Percentiles rank a stretch among this genome's conserved stretches.
phyloP scores from a whole-genome alignment of 2,888 invertebrate genomes.

The Epistrophe grossulariae region DNA sequence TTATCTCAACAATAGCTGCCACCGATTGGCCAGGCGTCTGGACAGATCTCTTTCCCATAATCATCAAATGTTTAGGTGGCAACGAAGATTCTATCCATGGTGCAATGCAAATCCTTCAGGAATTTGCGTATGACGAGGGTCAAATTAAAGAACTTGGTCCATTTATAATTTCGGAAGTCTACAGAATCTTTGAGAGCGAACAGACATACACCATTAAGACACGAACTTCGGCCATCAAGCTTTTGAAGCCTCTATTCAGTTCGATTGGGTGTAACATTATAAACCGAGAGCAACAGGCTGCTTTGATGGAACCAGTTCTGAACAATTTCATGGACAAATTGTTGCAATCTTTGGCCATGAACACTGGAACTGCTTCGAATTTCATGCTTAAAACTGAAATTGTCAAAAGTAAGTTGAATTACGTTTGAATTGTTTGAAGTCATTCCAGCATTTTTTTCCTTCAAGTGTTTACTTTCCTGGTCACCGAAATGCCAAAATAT shows the following conservation, averaged over 20 bases:
- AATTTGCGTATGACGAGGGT: slow-evolving; percentile 88
- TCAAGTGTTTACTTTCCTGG: slow-evolving; percentile 86
- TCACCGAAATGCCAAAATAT: slow-evolving; percentile 87
- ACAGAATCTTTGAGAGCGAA: slow-evolving; percentile 87
- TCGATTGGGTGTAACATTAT: slow-evolving; percentile 81
- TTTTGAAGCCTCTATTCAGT: slow-evolving; percentile 86
- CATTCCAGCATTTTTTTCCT: slow-evolving; percentile 10
- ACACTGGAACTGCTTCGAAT: slow-evolving; percentile 85
- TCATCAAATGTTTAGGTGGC: slow-evolving; percentile 87
- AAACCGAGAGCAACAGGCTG: slow-evolving; percentile 85
- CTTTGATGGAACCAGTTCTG: slow-evolving; percentile 87
- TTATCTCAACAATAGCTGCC: slow-evolving; percentile 88
- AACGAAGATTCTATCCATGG: slow-evolving; percentile 88
- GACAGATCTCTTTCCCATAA: slow-evolving; percentile 88
- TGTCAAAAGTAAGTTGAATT: slow-evolving; percentile 84
- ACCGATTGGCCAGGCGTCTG: slow-evolving; percentile 90
- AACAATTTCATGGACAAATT: slow-evolving; percentile 88
- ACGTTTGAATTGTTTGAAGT: neutral
- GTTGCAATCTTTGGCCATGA: slow-evolving; percentile 85
- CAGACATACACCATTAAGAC: slow-evolving; percentile 85
- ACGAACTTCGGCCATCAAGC: slow-evolving; percentile 87
- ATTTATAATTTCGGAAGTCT: slow-evolving; percentile 88
- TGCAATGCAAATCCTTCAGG: slow-evolving; percentile 89
- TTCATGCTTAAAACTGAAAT: slow-evolving; percentile 88
- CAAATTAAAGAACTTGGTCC: slow-evolving; percentile 89